Base-by-base conservation (phyloP, 2,113 vertebrate species). In the zebrafish (Danio rerio) region DNA sequence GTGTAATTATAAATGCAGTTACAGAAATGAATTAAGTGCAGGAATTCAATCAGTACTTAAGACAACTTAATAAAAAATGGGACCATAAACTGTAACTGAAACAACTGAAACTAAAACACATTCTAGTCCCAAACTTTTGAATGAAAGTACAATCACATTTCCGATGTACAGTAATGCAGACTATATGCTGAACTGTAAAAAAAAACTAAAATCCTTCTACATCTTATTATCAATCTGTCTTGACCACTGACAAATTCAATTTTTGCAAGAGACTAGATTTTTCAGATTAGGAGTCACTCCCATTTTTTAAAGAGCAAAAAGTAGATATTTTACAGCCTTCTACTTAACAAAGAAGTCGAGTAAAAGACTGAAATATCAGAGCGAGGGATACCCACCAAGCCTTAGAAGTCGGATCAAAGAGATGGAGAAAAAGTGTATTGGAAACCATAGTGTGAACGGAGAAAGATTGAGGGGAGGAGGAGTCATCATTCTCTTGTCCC, bases 381-480 rank as follows among this genome's bases (percentile, higher is more conserved):
- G 63, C 7, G 43, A 78, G 18, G 55, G 52, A 77, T 56, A 63
- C 18, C 40, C 58, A 3, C 9, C 49, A 52, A 20, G 71, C 20
- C 52, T 56, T 78, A 66, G 78, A 70, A 81, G 73, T 10, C 21
- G 61, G 72, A 21, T 87, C 82, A 86, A 89, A 76, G 66, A 76
- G 66, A 85, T 83, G 61, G 75, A 87, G 81, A 45, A 81, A 85
- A 86, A 77, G 72, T 55, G 56, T 42, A 78, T 81, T 80, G 85
- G 88, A 88, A 90, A 88, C 87, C 65, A 77, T 49, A 2, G 52
- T 43, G 58, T n/a, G 31, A 7, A 15, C 0, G 7, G 47, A 16
- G 55, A 45, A 65, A 10, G 6, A 20, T 58, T 62, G 31, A 11
- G 40, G 47, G 52, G 20, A 61, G 69, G 52, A 47, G 53, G 69